Percentiles rank a stretch among this genome's conserved stretches.
Evolutionary conservation across 2,888 invertebrate species (phyloP).

Genomic region (Hirtodrosophila confusa): DNA sequence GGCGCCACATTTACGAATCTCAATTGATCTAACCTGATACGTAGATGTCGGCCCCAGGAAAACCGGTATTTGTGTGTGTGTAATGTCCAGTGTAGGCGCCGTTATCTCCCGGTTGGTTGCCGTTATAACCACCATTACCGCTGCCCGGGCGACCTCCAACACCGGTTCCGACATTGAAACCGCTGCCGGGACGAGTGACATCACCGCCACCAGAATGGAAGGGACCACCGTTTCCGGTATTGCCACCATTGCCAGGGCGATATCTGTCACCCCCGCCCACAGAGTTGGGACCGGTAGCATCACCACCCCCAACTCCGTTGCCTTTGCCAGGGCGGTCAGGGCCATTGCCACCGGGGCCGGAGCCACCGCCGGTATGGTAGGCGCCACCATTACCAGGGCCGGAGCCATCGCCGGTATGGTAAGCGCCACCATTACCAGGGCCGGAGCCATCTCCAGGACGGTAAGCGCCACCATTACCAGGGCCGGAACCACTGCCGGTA

Average conservation of each 20-base stretch:
- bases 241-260: constrained; percentile 27
- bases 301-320: constrained; percentile 25
- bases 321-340: constrained; percentile 21
- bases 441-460: constrained; percentile 41
- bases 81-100: constrained; percentile 55
- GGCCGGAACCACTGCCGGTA: constrained; percentile 23
- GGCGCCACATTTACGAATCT: constrained; percentile 39
- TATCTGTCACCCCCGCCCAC: constrained; percentile 19
- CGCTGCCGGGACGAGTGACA: constrained; percentile 33
- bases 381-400: constrained; percentile 35
- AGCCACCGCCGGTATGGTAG: constrained; percentile 31
- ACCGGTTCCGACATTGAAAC: constrained; percentile 27
- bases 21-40: constrained; percentile 80
- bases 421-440: constrained; percentile 29
- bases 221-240: constrained; percentile 23
- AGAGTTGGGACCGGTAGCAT: constrained; percentile 23
- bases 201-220: constrained; percentile 34
- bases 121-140: constrained; percentile 22
- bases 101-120: constrained; percentile 20
- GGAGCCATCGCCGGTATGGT: constrained; percentile 49
- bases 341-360: constrained; percentile 27
- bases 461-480: constrained; percentile 35
- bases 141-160: constrained; percentile 22
- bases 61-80: constrained; percentile 72
- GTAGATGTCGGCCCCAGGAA: constrained; percentile 81